Evolutionary conservation across 64 coral and sea anemone genomes (phyloP).

Genomic region (Montipora foliosa): DNA sequence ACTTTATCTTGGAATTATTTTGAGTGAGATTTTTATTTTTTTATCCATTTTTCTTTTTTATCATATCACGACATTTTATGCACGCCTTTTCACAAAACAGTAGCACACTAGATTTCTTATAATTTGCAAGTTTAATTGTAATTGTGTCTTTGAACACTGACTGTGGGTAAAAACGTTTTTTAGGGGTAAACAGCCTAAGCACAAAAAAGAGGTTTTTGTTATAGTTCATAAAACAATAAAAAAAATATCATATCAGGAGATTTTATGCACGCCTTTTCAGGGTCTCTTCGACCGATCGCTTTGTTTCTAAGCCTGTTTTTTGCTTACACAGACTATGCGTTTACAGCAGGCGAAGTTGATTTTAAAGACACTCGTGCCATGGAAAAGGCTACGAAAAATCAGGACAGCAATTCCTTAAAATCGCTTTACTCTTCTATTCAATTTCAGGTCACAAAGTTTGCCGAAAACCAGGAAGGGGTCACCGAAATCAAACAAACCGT

Average conservation of each 20-base stretch:
- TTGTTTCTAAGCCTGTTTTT: neutral
- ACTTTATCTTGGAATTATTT: neutral
- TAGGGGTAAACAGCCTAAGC: neutral
- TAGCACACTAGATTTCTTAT: too few species aligned
- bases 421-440: neutral
- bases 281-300: neutral
- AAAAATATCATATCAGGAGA: neutral
- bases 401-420: neutral
- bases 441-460: neutral
- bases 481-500: neutral
- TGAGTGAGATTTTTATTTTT: neutral
- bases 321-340: neutral
- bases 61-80: neutral
- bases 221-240: neutral
- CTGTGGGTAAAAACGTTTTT: neutral
- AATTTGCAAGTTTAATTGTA: too few species aligned
- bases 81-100: neutral
- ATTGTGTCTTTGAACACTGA: neutral
- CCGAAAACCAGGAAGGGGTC: neutral
- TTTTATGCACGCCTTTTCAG: slow-evolving; percentile 2
- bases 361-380: neutral
- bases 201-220: neutral
- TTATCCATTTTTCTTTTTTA: neutral
- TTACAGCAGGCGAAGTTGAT: neutral
- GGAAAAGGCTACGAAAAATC: slow-evolving; percentile 1